phyloP scores from a whole-genome alignment of 2,797 vertebrate species.

The Psittacula derbiana region DNA sequence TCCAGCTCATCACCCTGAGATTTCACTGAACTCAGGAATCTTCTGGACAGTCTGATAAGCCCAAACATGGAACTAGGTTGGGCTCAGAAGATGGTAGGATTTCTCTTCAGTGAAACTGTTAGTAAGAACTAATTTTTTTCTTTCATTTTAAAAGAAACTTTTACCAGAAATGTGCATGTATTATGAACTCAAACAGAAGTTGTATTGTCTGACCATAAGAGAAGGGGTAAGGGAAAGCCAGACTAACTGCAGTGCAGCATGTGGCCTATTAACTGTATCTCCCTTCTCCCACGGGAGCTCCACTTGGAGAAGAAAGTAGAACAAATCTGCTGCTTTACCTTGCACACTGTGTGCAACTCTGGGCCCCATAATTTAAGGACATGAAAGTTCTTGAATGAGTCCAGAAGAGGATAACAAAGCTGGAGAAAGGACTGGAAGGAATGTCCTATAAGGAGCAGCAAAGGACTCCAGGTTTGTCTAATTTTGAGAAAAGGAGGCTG shows the following conservation, averaged over 20 bases:
- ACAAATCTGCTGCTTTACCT: neutral
- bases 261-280: neutral
- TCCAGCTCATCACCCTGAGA: neutral
- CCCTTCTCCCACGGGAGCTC: neutral
- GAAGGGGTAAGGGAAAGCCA: neutral
- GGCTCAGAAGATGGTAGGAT: neutral
- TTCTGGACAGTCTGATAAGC: neutral
- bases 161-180: neutral
- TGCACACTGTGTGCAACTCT: neutral
- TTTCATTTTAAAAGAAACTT: neutral
- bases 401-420: neutral
- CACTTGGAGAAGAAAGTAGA: neutral
- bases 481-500: neutral
- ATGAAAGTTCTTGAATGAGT: neutral
- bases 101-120: neutral
- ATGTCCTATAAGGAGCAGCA: neutral
- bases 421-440: neutral
- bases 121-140: neutral
- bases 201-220: neutral
- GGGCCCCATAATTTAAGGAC: neutral
- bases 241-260: neutral
- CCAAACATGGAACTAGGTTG: neutral
- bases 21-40: neutral
- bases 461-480: neutral
- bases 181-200: neutral